A percentile compares a stretch with the other conserved stretches of the same genome.
phyloP scores from a whole-genome alignment of 2,797 vertebrate species.

The Chelidonichthys spinosus region DNA sequence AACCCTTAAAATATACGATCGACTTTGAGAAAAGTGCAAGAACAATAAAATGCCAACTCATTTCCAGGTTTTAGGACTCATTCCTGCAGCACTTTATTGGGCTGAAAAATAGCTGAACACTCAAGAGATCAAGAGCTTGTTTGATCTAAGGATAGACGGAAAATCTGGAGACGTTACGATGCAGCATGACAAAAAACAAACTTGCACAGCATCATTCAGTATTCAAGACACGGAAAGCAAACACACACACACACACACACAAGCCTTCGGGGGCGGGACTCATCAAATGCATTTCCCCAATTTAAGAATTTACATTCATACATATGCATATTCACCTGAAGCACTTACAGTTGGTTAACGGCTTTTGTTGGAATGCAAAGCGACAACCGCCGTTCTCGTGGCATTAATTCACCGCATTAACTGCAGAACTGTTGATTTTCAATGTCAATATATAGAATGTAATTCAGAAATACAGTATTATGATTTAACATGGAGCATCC shows the following conservation, averaged over 20 bases:
- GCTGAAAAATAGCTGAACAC: conserved; percentile 47
- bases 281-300: conserved; percentile 26
- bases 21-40: neutral
- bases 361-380: conserved; percentile 38
- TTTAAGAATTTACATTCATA: conserved; percentile 39
- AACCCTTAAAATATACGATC: neutral
- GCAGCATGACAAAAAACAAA: conserved; percentile 26
- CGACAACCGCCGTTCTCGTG: neutral
- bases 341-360: conserved; percentile 41
- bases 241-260: conserved; percentile 9
- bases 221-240: conserved; percentile 19
- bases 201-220: conserved; percentile 36
- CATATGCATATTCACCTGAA: conserved; percentile 53
- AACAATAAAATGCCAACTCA: neutral
- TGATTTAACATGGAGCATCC: neutral
- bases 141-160: conserved; percentile 70
- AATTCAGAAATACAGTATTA: conserved; percentile 11
- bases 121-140: conserved; percentile 56
- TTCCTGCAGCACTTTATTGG: neutral
- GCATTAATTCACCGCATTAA: conserved; percentile 15
- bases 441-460: conserved; percentile 7
- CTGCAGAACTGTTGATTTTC: conserved; percentile 2
- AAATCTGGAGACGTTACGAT: conserved; percentile 51
- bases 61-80: neutral
- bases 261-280: conserved; percentile 23